Evolutionary conservation across 1,140 invertebrate species (phyloP).

Genomic region (Philotrypesis tridentata): DNA sequence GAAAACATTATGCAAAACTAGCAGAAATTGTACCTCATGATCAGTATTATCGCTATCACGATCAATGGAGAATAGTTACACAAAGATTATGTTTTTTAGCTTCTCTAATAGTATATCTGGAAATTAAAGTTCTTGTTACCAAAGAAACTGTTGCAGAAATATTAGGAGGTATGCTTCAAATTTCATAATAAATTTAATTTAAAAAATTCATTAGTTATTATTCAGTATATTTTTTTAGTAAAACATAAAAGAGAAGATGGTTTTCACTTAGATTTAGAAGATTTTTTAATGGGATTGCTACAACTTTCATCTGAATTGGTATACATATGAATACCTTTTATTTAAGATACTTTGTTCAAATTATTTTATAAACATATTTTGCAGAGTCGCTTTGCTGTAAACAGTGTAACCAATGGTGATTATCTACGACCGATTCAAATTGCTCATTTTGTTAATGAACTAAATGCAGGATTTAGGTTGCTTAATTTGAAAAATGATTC

Average conservation of each 20-base stretch:
- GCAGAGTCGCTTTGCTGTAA: conserved; percentile 87
- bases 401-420: conserved; percentile 90
- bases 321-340: conserved; percentile 38
- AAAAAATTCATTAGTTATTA: neutral
- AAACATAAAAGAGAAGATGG: conserved; percentile 77
- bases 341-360: conserved; percentile 18
- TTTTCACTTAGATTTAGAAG: conserved; percentile 93
- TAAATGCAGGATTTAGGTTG: conserved; percentile 90
- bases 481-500: conserved; percentile 94
- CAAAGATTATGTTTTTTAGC: conserved; percentile 86
- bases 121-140: conserved; percentile 82
- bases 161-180: conserved; percentile 79
- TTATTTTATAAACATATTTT: conserved; percentile 54
- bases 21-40: conserved; percentile 76
- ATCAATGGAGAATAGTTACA: conserved; percentile 89
- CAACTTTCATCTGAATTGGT: conserved; percentile 89
- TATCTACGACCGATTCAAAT: conserved; percentile 87
- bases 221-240: conserved; percentile 70
- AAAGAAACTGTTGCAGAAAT: conserved; percentile 85
- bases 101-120: conserved; percentile 86
- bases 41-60: conserved; percentile 86
- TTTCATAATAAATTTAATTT: neutral
- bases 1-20: conserved; percentile 76
- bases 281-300: conserved; percentile 89
- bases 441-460: conserved; percentile 87